These are phyloP conservation scores for Trachythela sp. DNA, from an alignment of 64 coral and sea anemone genomes.

Conservation along the genomic window DNA sequence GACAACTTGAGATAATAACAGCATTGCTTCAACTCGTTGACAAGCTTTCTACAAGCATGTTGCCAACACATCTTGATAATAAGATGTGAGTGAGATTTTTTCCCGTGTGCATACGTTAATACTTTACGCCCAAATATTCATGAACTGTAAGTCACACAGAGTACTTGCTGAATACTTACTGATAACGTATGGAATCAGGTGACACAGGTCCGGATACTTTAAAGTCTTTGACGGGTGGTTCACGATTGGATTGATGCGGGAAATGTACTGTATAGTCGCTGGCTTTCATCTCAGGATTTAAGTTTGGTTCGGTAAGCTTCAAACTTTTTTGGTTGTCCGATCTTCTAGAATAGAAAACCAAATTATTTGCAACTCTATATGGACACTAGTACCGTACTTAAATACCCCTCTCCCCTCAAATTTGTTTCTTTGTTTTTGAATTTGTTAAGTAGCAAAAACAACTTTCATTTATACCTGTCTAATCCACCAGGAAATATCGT, in stretches of 20 bases:
- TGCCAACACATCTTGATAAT: neutral
- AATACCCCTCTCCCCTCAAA: too few relatives aligned
- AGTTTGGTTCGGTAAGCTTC: conserved; percentile 46
- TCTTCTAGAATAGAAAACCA: neutral
- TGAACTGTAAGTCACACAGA: neutral
- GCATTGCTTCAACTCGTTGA: too few relatives aligned
- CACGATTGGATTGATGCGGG: conserved; percentile 58
- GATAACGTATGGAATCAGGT: conserved; percentile 89
- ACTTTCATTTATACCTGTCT: neutral
- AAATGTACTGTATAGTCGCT: conserved; percentile 95
- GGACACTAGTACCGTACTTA: too few relatives aligned
- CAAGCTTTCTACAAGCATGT: too few relatives aligned
- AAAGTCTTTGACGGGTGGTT: conserved; percentile 45
- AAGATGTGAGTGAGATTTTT: neutral
- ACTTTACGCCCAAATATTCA: neutral
- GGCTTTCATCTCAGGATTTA: conserved; percentile 60
- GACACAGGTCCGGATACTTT: conserved; percentile 77
- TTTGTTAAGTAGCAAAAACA: too few relatives aligned
- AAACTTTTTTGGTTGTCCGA: neutral
- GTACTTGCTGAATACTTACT: conserved; percentile 41
- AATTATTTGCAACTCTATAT: too few relatives aligned
- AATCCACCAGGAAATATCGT: neutral
- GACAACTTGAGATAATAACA: too few relatives aligned
- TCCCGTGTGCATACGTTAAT: neutral
- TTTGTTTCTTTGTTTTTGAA: too few relatives aligned